Conservation (phyloP, 2,797 vertebrate genomes). For the Pseudopleuronectes americanus region DNA sequence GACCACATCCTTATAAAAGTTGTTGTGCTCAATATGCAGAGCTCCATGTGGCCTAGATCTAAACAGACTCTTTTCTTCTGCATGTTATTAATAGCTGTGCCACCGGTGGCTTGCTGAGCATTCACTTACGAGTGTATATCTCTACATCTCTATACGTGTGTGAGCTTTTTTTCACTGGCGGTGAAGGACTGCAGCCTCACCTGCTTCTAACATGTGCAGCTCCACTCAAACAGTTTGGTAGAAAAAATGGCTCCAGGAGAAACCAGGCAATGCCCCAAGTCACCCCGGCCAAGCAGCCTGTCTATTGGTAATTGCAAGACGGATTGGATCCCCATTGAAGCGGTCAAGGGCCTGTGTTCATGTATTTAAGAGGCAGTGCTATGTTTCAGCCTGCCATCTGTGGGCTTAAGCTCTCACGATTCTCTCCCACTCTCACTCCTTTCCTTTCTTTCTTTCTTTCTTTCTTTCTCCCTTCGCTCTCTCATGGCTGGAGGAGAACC, state of each 20-base stretch:
- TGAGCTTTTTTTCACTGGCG: conserved; percentile 18
- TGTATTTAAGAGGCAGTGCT: conserved; percentile 74
- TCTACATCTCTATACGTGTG: conserved; percentile 12
- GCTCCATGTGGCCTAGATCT: conserved; percentile 61
- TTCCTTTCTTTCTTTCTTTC: conserved; percentile 48
- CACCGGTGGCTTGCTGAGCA: conserved; percentile 41
- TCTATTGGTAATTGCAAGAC: conserved; percentile 68
- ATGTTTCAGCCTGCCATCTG: conserved; percentile 76
- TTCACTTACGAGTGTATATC: conserved; percentile 10
- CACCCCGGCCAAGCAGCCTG: conserved; percentile 59
- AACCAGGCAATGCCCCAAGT: conserved; percentile 58
- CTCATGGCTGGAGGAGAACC: conserved; percentile 70
- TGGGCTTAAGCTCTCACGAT: conserved; percentile 59
- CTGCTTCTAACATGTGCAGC: conserved; percentile 31
- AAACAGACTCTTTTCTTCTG: conserved; percentile 40
- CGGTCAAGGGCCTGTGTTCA: conserved; percentile 56
- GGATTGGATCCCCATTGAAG: conserved; percentile 70
- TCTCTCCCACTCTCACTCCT: conserved; percentile 58
- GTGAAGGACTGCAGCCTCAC: conserved; percentile 63
- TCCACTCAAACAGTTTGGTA: conserved; percentile 15
- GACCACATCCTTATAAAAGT: neutral
- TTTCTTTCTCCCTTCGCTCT: conserved; percentile 20
- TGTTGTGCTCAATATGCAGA: conserved; percentile 49
- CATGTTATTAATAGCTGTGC: conserved; percentile 52
- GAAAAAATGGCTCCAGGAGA: conserved; percentile 42